Base-by-base conservation (phyloP, 1,140 invertebrate genomes). In the Linepithema humile region DNA sequence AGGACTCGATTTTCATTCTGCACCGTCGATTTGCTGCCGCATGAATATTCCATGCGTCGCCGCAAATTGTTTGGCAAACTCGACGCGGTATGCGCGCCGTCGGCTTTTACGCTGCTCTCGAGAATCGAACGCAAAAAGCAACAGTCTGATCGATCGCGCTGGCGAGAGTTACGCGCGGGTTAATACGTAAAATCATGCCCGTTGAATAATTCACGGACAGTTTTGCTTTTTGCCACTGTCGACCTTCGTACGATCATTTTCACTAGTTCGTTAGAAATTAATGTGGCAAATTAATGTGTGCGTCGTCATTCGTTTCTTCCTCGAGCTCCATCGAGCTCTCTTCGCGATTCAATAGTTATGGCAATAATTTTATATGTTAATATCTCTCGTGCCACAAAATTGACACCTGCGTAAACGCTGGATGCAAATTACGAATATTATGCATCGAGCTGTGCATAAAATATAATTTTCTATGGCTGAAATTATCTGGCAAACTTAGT, bases 41-140 rank as follows among this genome's bases (percentile, higher is more conserved):
- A 57, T 77, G 82, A 78, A 83, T 83, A 83, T 83, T 83, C 60
- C 59, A 48, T n/a, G 48, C 15, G 35, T 15, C 26, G 17, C 29
- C 69, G 29, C 62, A 50, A 83, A 83, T 77, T 77, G 60, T 38
- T 83, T 23, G 82, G 48, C 40, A 77, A 83, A 64, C 1, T 6
- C 35, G 60, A 9, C 23, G 2, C 43, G 1, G 15, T 55, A n/a
- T n/a, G n/a, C n/a, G 43, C 26, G 50, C 43, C 12, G 17, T 53
- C 12, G 17, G 40, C 17, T 35, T n/a, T 48, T 48, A 45, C 29
- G 20, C 10, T n/a, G 12, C 12, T 57, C 38, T 57, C 38, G 59
- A 67, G 65, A 80, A 64, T 65, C 29, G 29, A 38, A 38, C 35
- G 26, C 38, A 84, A 77, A 78, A 78, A 78, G n/a, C 55, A n/a